Evolutionary conservation across 2,888 invertebrate species (phyloP), one percentile per base, ranked within the genome.

Genomic region (Parelbella ahira): DNA sequence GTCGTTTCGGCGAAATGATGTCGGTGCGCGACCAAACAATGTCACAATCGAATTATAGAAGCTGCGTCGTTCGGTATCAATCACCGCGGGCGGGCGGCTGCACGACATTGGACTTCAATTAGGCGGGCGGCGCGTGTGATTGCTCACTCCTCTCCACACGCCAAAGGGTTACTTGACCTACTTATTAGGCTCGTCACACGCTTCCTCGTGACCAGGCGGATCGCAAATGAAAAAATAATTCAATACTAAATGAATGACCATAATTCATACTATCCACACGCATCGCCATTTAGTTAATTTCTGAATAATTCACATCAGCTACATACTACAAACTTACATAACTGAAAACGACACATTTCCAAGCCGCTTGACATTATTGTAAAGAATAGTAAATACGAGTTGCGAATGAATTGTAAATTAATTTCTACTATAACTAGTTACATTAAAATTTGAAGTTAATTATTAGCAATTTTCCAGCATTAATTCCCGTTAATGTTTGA

Each of bases 101-200:
- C 63, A 70, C 81, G 86, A 86, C 86, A 86, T 81, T 84, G 86
- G 83, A 82, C 82, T 86, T 84, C 86, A 86, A 86, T 87, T 87
- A 87, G 84, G 73, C 82, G 79, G 79, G 77, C 76, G 78, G 73
- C 76, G 76, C 70, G 72, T 62, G 75, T 80, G 81, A 82, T 81
- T 82, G 80, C 80, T 80, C 72, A 72, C 76, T 79, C 66, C 72
- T 74, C 66, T 34, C 24, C 65, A 71, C 71, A 71, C 54, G 56
- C 68, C 67, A 79, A 81, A 83, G 83, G 84, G 78, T 84, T 78
- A 78, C 83, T 84, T 83, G 84, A 82, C 86, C 86, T 68, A 84
- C 73, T 83, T 84, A 81, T 73, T 73, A 72, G 65, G 60, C 63
- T 64, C 67, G 66, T 64, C 65, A 20, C 67, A 68, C 58, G 64